A percentile compares a stretch with the other conserved stretches of the same genome.
Conservation (phyloP, 2,113 vertebrate species). For the Globicephala melas region DNA sequence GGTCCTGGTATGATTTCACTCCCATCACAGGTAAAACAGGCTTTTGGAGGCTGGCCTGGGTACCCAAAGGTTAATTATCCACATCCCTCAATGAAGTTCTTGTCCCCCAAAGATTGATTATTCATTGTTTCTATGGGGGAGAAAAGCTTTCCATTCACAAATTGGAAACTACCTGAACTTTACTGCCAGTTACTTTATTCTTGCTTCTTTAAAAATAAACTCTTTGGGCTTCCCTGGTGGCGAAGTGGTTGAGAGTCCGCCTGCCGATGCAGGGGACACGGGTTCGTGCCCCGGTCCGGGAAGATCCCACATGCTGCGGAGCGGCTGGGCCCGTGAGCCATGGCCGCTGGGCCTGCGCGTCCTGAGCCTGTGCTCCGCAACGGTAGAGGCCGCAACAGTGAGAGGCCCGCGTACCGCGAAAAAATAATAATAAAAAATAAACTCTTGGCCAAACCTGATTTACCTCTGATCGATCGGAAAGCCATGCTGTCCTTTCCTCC, state of each 20-base stretch:
- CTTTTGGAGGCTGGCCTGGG: not conserved
- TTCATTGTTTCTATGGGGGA: not conserved
- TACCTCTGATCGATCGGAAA: not conserved
- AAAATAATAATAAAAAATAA: no score
- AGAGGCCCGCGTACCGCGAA: fast-evolving
- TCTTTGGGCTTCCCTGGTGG: not conserved
- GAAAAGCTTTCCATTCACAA: not conserved
- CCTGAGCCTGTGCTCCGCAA: fast-evolving
- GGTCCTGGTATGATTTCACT: not conserved
- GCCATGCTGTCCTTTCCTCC: not conserved
- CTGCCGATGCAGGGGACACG: no score
- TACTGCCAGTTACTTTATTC: fast-evolving
- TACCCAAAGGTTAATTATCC: not conserved
- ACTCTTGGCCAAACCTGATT: not conserved
- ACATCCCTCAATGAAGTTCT: not conserved
- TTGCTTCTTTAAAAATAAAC: conserved; percentile 22
- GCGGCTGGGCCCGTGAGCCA: no score
- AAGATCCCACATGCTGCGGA: no score
- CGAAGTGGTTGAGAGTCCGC: no score
- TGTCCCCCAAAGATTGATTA: not conserved
- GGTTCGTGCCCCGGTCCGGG: no score
- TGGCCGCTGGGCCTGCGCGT: no score
- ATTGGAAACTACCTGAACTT: not conserved
- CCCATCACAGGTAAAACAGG: not conserved
- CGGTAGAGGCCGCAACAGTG: no score